Base-by-base conservation (phyloP, 2,888 invertebrate genomes). In the Synergus umbraculus region DNA sequence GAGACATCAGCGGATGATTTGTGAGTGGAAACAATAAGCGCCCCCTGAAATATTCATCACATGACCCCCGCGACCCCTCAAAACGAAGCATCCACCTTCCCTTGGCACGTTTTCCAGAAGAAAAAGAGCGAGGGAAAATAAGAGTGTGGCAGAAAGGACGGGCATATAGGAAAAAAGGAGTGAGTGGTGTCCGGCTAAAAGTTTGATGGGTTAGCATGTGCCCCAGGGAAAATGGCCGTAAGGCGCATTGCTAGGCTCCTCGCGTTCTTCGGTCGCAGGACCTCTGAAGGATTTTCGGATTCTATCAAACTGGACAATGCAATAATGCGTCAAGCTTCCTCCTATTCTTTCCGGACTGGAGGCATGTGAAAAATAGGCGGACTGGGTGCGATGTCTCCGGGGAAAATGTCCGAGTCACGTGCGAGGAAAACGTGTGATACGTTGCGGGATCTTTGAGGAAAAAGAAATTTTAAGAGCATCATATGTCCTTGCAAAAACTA, bases 221-320 rank as follows among this genome's bases (percentile, higher is more conserved):
- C 90, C 89, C 85, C 63, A 79, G 91, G 90, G 89, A 89, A 77
- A 86, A 87, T 86, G 86, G 86, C 85, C 86, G 87, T 87, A 84
- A 83, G 88, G 87, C 88, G 86, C 89, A 90, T 90, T 90, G 90
- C 88, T 89, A 90, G 90, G 90, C 90, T 87, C 87, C 88, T 86
- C 88, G 87, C 88, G 89, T 90, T 86, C 82, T 84, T 84, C 87
- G 83, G 82, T 86, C 87, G 83, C 76, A 84, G 86, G 86, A 88
- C 87, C 89, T 85, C 83, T 90, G 88, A 91, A 92, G 91, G 92
- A 92, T 92, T 92, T 92, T 88, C 86, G 90, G 91, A 92, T 92
- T 91, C 91, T 91, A 91, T 92, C 91, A 91, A 91, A 91, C 91
- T 88, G 91, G 91, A 91, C 92, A 92, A 92, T 92, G 91, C 90